Conservation (phyloP, 2,113 vertebrate genomes). For the Sardina pilchardus region DNA sequence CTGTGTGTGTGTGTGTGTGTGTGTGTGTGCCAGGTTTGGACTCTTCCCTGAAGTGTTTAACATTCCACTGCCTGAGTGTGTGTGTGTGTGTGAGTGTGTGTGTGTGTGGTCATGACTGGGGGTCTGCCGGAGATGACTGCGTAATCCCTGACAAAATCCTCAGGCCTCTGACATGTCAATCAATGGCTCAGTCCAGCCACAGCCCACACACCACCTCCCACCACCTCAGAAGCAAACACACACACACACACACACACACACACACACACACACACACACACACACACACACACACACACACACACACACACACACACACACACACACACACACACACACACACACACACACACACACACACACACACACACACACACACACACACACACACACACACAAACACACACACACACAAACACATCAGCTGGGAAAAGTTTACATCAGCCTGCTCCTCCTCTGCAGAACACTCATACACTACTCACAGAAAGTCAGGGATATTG, state of each 20-base stretch:
- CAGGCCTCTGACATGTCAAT: neutral
- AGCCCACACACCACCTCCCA: too few species aligned
- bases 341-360: too few species aligned
- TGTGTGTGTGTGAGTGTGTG: neutral
- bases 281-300: too few species aligned
- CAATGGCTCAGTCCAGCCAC: neutral
- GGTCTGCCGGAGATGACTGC: constrained; percentile 2
- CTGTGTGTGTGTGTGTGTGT: constrained; percentile 20
- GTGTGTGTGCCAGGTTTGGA: neutral
- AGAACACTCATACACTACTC: too few species aligned
- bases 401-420: too few species aligned
- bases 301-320: neutral
- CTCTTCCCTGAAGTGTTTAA: neutral
- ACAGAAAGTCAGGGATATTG: too few species aligned
- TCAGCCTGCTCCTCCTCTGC: too few species aligned
- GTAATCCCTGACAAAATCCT: neutral
- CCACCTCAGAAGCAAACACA: neutral
- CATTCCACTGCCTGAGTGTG: neutral
- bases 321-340: neutral
- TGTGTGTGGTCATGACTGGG: neutral
- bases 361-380: too few species aligned
- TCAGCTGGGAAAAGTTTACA: too few species aligned
- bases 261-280: neutral
- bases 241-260: neutral
- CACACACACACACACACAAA: too few species aligned